phyloP scores from a whole-genome alignment of 2,797 vertebrate species.

The Alcedo quadribrachys region DNA sequence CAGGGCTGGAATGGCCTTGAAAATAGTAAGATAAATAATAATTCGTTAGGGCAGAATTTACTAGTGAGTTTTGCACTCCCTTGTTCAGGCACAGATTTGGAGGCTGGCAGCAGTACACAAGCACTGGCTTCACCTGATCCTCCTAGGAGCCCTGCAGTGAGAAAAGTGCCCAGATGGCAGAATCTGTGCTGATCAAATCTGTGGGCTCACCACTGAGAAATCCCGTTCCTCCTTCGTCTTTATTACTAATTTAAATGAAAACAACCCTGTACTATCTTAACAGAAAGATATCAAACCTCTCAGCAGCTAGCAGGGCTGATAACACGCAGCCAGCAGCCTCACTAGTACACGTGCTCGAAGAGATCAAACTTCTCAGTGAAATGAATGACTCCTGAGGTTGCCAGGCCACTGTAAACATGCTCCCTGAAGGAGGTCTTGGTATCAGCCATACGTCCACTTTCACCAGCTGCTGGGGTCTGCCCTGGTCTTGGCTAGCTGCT shows the following conservation, averaged over 20 bases:
- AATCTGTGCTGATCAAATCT: neutral
- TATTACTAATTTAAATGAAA: neutral
- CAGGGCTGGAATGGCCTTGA: neutral
- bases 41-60: neutral
- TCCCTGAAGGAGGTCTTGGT: neutral
- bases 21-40: neutral
- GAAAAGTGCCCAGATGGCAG: fast-evolving
- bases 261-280: neutral
- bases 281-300: neutral
- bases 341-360: neutral
- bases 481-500: neutral
- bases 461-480: neutral
- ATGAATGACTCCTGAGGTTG: neutral
- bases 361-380: neutral
- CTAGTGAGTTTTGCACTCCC: neutral
- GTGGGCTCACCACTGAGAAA: neutral
- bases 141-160: neutral
- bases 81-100: neutral
- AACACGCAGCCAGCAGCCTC: neutral
- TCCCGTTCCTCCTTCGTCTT: neutral
- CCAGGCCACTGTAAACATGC: neutral
- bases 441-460: neutral
- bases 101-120: neutral
- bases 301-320: neutral
- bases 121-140: neutral